phyloP scores from a whole-genome alignment of 2,797 vertebrate species.

The Chaetophractus vellerosus region DNA sequence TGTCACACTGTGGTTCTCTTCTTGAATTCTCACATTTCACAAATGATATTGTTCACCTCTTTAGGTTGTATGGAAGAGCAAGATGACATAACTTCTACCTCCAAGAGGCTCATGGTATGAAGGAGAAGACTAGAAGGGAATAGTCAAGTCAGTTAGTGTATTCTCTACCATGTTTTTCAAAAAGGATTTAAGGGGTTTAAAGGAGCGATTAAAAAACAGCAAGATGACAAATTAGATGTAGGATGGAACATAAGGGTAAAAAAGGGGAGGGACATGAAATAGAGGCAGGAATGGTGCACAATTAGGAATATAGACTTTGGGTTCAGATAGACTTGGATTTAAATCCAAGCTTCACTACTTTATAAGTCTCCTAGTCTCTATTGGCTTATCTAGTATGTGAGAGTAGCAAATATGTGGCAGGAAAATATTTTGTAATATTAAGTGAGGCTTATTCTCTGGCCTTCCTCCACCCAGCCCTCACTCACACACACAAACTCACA shows the following conservation, averaged over 20 bases:
- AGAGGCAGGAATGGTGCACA: neutral
- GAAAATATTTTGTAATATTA: neutral
- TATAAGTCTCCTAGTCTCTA: neutral
- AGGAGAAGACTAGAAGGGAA: neutral
- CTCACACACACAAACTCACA: too few species aligned
- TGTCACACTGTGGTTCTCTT: neutral
- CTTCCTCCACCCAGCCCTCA: rapidly evolving
- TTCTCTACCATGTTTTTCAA: neutral
- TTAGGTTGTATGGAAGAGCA: neutral
- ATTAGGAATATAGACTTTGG: neutral
- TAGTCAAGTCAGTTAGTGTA: neutral
- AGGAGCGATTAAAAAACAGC: neutral
- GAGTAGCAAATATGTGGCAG: neutral
- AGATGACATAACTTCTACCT: neutral
- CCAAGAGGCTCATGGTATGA: neutral
- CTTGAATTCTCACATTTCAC: neutral
- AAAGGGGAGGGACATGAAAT: neutral
- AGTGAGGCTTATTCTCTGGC: neutral
- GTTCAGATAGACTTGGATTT: neutral
- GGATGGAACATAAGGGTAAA: neutral
- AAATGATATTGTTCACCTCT: neutral
- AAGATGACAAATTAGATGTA: neutral
- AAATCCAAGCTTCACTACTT: neutral
- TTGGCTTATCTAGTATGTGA: neutral
- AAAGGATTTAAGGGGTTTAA: neutral